Evolutionary conservation across 1,140 invertebrate genomes (phyloP).

Genomic region (Microplitis demolitor): DNA sequence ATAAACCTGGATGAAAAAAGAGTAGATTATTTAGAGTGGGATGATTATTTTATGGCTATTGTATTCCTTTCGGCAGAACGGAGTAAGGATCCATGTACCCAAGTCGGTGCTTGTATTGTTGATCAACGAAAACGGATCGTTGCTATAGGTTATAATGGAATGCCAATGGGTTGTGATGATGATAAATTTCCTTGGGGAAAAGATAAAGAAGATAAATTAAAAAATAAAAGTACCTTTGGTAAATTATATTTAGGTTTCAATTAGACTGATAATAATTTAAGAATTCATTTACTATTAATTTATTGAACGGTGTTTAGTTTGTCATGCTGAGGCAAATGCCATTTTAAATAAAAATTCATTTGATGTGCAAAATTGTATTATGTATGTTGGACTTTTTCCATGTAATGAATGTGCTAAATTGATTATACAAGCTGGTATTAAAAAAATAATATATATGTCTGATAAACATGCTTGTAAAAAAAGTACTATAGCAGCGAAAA

Average conservation of each 20-base stretch:
- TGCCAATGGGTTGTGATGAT: slow-evolving; percentile 88
- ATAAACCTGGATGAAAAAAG: neutral
- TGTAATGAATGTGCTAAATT: slow-evolving; percentile 97
- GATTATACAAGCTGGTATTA: slow-evolving; percentile 95
- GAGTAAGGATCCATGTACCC: slow-evolving; percentile 91
- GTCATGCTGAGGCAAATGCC: slow-evolving; percentile 97
- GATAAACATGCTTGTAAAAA: slow-evolving; percentile 77
- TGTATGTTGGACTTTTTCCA: slow-evolving; percentile 90
- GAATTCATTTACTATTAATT: neutral
- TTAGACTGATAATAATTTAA: too few species aligned
- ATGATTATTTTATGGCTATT: slow-evolving; percentile 93
- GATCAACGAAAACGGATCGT: slow-evolving; percentile 89
- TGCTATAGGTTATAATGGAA: slow-evolving; percentile 95
- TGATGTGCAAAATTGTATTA: slow-evolving; percentile 76
- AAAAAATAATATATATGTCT: slow-evolving; percentile 77
- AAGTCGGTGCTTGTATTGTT: slow-evolving; percentile 94
- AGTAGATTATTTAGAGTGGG: slow-evolving; percentile 65
- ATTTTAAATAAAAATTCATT: slow-evolving; percentile 88
- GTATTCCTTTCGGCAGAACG: slow-evolving; percentile 83
- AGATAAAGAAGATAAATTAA: slow-evolving; percentile 61
- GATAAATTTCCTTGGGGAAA: slow-evolving; percentile 89
- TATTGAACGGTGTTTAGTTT: slow-evolving; percentile 71
- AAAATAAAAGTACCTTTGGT: slow-evolving; percentile 88
- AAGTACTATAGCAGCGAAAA: slow-evolving; percentile 74
- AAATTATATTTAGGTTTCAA: slow-evolving; percentile 27